These are phyloP conservation scores for Prosapia bicincta DNA, from an alignment of 2,888 invertebrate genomes.

Conservation along the genomic window DNA sequence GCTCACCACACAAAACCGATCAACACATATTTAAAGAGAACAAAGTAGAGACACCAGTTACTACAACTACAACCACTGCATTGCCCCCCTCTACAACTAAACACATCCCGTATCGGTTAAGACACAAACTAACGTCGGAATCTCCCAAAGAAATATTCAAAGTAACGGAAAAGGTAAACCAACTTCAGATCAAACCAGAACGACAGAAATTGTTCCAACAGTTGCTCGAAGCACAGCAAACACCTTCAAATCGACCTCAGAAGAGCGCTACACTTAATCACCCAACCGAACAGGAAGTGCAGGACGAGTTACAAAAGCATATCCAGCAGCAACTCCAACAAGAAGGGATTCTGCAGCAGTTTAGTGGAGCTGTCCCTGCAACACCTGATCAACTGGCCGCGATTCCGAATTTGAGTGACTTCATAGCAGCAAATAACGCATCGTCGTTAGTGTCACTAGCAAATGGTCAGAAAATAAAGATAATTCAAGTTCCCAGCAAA, in stretches of 20 bases:
- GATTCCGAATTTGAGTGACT: constrained; percentile 35
- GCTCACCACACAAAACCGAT: constrained; percentile 1
- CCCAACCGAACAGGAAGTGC: constrained; percentile 45
- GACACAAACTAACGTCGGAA: constrained; percentile 22
- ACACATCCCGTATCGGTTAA: constrained; percentile 31
- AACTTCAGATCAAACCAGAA: constrained; percentile 34
- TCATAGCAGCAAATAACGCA: constrained; percentile 33
- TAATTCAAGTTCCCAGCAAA: constrained; percentile 30
- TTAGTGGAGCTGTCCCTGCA: constrained; percentile 68
- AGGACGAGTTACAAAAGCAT: constrained; percentile 66
- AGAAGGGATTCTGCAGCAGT: constrained; percentile 69
- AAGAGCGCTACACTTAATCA: constrained; percentile 46
- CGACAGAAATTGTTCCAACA: constrained; percentile 38
- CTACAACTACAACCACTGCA: constrained; percentile 20
- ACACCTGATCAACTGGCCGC: constrained; percentile 62
- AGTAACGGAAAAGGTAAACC: constrained; percentile 24
- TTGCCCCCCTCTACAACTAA: constrained; percentile 30
- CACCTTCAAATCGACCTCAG: constrained; percentile 29
- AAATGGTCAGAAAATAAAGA: constrained; percentile 43
- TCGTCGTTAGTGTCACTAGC: constrained; percentile 42
- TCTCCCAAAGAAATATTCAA: constrained; percentile 16
- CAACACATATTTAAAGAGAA: background rate
- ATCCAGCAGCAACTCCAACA: constrained; percentile 55
- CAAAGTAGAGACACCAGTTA: constrained; percentile 16
- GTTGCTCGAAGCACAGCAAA: constrained; percentile 31